A percentile compares a stretch with the other conserved stretches of the same genome.
Evolutionary conservation across 64 coral and sea anemone genomes (phyloP).

Genomic region (Actinia equina): DNA sequence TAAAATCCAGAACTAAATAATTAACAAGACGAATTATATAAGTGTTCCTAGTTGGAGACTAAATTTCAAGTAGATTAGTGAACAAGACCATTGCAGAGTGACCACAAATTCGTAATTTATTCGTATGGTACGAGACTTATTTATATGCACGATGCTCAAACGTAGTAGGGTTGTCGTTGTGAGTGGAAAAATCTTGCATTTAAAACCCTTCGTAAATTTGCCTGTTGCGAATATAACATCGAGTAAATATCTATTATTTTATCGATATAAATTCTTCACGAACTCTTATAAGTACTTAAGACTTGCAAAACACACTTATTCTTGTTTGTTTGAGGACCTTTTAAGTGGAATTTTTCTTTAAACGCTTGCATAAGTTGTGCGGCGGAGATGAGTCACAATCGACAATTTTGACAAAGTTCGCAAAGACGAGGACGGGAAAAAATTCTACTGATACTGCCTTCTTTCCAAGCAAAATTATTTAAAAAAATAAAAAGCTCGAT

Average conservation of each 20-base stretch:
- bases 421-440: no score
- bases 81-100: conserved; percentile 8
- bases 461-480: neutral
- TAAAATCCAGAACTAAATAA: neutral
- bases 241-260: no score
- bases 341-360: no score
- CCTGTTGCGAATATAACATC: neutral
- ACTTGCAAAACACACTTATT: no score
- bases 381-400: no score
- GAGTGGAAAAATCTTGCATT: neutral
- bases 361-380: no score
- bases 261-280: no score
- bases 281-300: no score
- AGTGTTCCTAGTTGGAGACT: neutral
- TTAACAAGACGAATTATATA: neutral
- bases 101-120: neutral
- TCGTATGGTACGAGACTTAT: neutral
- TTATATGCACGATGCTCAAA: neutral
- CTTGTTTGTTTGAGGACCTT: no score
- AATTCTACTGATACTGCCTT: neutral
- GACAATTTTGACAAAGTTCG: no score
- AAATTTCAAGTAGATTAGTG: neutral
- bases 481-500: neutral
- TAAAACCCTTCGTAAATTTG: neutral
- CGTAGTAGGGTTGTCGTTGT: neutral